Evolutionary conservation across 2,888 invertebrate species (phyloP).

Genomic region (Philaethria dido): DNA sequence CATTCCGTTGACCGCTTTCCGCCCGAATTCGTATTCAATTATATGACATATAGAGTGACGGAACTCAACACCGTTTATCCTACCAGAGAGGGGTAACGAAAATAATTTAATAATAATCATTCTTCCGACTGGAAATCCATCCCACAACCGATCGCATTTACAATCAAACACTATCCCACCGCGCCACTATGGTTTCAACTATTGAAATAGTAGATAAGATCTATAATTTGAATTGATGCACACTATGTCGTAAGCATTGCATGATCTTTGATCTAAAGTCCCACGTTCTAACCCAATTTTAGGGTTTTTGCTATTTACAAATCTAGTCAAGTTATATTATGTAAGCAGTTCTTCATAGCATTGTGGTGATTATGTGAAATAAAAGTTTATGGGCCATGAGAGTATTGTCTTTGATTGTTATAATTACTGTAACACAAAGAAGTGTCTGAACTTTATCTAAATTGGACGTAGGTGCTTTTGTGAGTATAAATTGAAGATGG

Average conservation of each 20-base stretch:
- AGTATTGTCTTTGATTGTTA: slow-evolving; percentile 22
- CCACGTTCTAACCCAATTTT: slow-evolving; percentile 41
- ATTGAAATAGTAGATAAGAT: slow-evolving; percentile 29
- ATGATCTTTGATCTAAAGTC: slow-evolving; percentile 38
- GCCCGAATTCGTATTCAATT: no score
- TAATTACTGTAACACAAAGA: slow-evolving; percentile 13
- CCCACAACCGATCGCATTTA: no score
- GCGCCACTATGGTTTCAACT: background rate
- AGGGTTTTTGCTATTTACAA: slow-evolving; percentile 41
- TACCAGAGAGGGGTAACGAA: no score
- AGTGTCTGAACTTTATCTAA: slow-evolving; percentile 8
- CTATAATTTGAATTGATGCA: slow-evolving; percentile 42
- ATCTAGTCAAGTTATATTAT: slow-evolving; percentile 26
- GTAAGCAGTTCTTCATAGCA: slow-evolving; percentile 19
- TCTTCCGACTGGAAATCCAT: no score
- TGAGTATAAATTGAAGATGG: background rate
- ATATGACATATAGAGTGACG: no score
- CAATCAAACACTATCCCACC: no score
- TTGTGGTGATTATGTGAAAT: slow-evolving; percentile 16
- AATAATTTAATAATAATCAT: no score
- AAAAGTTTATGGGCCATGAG: slow-evolving; percentile 22
- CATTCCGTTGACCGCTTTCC: no score
- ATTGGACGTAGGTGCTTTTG: background rate
- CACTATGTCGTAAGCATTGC: slow-evolving; percentile 39
- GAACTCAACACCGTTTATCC: no score